Conservation (phyloP, 2,797 vertebrate genomes). For the Melanotaenia pygmaea region DNA sequence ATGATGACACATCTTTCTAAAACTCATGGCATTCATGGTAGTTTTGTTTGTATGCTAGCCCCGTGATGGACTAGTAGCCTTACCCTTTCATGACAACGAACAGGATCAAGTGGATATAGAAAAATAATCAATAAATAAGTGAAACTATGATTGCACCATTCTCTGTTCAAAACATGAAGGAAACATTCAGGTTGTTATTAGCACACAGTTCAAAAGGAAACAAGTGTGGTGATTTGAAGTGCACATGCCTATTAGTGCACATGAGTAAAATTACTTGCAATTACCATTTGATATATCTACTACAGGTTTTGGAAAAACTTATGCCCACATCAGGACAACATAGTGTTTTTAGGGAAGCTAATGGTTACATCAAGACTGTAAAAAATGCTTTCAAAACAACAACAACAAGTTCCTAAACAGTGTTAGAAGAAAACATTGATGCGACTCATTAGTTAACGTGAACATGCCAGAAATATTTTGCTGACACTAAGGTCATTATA, state of each 20-base stretch:
- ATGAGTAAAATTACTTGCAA: background rate
- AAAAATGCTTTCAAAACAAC: background rate
- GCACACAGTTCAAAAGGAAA: background rate
- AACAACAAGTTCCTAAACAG: background rate
- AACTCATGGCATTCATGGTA: background rate
- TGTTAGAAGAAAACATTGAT: no score
- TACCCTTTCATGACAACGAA: background rate
- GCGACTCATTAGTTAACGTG: no score
- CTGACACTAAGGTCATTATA: no score
- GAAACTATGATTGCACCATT: background rate
- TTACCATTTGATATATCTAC: no score
- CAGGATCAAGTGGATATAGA: background rate
- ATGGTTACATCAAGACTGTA: background rate
- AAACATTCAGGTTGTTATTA: background rate
- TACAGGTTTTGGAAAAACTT: no score
- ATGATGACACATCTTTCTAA: background rate
- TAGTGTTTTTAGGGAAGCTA: background rate
- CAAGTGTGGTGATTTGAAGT: background rate
- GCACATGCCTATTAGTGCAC: background rate
- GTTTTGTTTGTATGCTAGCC: background rate
- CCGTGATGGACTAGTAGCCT: background rate
- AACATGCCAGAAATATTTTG: no score
- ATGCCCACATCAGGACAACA: background rate
- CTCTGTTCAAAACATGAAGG: background rate
- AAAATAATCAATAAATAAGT: background rate